A percentile compares a stretch with the other conserved stretches of the same genome.
These are phyloP conservation scores for Paedocypris micromegethes DNA, from an alignment of 2,797 vertebrate genomes.

Conservation along the genomic window DNA sequence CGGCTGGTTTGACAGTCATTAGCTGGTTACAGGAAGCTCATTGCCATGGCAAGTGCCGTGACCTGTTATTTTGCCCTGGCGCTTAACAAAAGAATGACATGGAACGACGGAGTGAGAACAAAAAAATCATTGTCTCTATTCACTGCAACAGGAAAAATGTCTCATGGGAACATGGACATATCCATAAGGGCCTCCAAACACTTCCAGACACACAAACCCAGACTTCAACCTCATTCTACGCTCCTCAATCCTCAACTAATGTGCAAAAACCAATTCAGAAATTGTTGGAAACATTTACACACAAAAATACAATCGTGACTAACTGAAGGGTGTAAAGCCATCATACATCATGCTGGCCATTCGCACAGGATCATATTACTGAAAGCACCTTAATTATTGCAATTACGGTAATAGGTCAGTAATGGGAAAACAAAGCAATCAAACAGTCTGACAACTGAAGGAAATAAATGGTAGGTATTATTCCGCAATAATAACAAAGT, in stretches of 20 bases:
- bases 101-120: background rate
- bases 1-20: slow-evolving; percentile 31
- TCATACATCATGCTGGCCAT: slow-evolving; percentile 1
- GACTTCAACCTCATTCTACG: too few species aligned
- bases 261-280: too few species aligned
- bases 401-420: slow-evolving; percentile 36
- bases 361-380: slow-evolving; percentile 13
- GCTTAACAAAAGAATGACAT: slow-evolving; percentile 40
- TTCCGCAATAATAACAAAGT: slow-evolving; percentile 25
- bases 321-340: slow-evolving; percentile 10
- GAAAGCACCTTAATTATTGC: slow-evolving; percentile 35
- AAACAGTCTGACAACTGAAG: slow-evolving; percentile 22
- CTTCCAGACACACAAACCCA: slow-evolving; percentile 14
- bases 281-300: background rate
- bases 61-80: slow-evolving; percentile 31
- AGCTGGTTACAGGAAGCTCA: slow-evolving; percentile 37
- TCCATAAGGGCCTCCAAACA: slow-evolving; percentile 28
- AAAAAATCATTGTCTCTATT: slow-evolving; percentile 17
- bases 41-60: slow-evolving; percentile 26
- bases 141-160: slow-evolving; percentile 36
- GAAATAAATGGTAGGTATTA: slow-evolving; percentile 39
- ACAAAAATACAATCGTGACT: background rate
- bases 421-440: slow-evolving; percentile 39
- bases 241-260: too few species aligned
- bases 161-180: slow-evolving; percentile 19